phyloP scores from a whole-genome alignment of 1,140 invertebrate genomes.

The Tachypleus tridentatus region DNA sequence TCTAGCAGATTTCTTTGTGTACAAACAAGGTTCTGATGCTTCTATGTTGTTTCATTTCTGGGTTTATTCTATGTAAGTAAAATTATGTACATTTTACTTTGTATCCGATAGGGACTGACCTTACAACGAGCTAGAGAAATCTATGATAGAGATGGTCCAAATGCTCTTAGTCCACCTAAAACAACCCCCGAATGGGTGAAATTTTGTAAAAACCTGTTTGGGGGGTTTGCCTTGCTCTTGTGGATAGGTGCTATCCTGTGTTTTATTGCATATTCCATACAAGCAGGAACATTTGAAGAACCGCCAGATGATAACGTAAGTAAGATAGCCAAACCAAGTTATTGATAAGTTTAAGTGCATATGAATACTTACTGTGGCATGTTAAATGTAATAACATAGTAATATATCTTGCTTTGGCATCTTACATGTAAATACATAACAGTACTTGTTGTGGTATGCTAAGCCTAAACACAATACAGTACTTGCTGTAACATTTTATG shows the following conservation, averaged over 20 bases:
- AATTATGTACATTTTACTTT: neutral
- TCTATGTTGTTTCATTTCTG: no score
- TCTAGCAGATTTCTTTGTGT: no score
- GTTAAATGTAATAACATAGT: no score
- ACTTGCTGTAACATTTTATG: no score
- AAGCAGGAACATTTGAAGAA: conserved; percentile 35
- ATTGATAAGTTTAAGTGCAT: no score
- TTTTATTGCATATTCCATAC: conserved; percentile 91
- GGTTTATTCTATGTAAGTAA: neutral
- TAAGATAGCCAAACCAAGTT: neutral
- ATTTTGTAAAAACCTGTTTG: conserved; percentile 95
- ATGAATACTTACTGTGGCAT: no score
- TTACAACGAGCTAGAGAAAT: conserved; percentile 84
- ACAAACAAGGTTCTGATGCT: no score
- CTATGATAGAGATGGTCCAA: conserved; percentile 84
- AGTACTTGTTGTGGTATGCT: no score
- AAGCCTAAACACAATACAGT: no score
- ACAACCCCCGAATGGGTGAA: conserved; percentile 95
- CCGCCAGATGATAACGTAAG: conserved; percentile 38
- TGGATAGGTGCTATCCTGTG: conserved; percentile 96
- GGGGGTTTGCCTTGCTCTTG: conserved; percentile 86
- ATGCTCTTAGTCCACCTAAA: conserved; percentile 86
- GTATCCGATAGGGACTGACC: conserved; percentile 58
- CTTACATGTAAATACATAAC: no score
- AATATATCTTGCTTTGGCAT: no score